Evolutionary conservation across 2,888 invertebrate species (phyloP), one percentile per base, ranked within the genome.

Genomic region (Hoplodrina blanda): DNA sequence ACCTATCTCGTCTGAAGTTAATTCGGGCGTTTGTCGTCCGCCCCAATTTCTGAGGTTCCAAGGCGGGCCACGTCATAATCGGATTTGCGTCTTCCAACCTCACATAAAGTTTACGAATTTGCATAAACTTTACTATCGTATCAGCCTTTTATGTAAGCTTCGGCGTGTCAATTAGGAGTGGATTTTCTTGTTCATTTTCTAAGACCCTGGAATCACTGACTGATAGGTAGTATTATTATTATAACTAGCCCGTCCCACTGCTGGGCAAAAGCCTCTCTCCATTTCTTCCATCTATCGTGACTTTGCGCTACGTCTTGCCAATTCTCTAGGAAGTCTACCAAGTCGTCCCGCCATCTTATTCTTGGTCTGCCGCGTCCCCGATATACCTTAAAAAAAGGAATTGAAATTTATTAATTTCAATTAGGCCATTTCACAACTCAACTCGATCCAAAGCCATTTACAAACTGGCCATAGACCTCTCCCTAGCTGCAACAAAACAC

Each of bases 101-200:
- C 81, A 87, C 87, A 84, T 89, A 87, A 92, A 91, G 88, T 91
- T 91, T 76, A 85, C 76, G 85, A 88, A 91, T 92, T 90, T 92
- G 88, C 91, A 92, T 91, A 89, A 89, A 91, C 90, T 91, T 89
- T 82, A 85, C 76, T 84, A 86, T 83, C 63, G 78, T 78, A 86
- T 80, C 76, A 80, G 73, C 79, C 72, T 84, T 85, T 81, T 80
- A 76, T 80, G 80, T 78, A 64, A 66, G 80, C 70, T 75, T 55
- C 52, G 63, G 69, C 65, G 62, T 66, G 66, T 69, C 76, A 76
- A 74, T 83, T 76, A 76, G 69, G 80, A 69, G 70, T 69, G 76
- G 67, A 69, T 75, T 76, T 82, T 79, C 62, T 68, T 54, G 59
- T 76, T 68, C 57, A 74, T 76, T 68, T 73, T 60, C 25, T 0